Evolutionary conservation across 2,113 vertebrate species (phyloP).

Genomic region (Procavia capensis): DNA sequence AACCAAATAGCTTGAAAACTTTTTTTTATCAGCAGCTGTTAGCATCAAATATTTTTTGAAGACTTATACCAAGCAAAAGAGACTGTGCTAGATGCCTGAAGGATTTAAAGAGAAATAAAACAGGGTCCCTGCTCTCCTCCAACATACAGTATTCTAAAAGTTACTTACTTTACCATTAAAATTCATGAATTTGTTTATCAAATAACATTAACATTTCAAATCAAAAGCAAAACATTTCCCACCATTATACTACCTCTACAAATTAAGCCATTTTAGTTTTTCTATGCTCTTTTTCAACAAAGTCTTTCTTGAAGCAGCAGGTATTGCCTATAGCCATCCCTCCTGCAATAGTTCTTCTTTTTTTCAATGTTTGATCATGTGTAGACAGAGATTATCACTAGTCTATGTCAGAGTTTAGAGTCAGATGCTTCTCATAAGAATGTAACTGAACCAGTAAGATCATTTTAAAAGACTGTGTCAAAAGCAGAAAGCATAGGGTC

Average conservation of each 20-base stretch:
- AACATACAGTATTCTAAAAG: not conserved
- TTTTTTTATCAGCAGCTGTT: not conserved
- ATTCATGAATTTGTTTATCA: constrained; percentile 9
- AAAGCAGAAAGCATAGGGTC: not conserved
- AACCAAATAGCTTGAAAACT: not conserved
- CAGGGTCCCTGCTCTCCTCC: not conserved
- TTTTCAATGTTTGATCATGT: not conserved
- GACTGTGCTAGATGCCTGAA: not conserved
- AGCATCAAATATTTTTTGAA: constrained; percentile 37
- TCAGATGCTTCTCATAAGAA: constrained; percentile 6
- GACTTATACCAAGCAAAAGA: constrained; percentile 34
- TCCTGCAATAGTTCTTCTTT: not conserved
- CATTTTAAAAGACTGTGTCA: not conserved
- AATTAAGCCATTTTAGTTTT: constrained; percentile 12
- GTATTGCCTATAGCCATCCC: not conserved
- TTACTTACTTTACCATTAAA: not conserved
- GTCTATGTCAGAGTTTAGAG: not conserved
- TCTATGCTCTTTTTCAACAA: constrained; percentile 32
- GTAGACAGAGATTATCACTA: not conserved
- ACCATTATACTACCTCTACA: not conserved
- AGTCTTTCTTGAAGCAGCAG: constrained; percentile 33
- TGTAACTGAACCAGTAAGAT: constrained; percentile 46
- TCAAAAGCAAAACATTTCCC: not conserved
- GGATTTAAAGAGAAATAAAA: not conserved
- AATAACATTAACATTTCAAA: not conserved